phyloP scores from a whole-genome alignment of 2,113 vertebrate species.

The Seriola aureovittata region DNA sequence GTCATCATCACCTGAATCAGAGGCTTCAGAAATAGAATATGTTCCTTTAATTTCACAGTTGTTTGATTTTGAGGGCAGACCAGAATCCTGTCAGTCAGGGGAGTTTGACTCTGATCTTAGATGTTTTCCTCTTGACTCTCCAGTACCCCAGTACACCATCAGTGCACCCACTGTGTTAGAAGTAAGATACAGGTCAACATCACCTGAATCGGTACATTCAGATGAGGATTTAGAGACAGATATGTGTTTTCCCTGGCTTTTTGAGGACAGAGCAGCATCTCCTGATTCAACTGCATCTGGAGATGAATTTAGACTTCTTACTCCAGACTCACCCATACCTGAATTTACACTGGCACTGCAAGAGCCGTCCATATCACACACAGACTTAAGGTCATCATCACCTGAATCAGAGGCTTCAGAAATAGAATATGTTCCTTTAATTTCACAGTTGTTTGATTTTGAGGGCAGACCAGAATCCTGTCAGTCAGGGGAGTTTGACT shows the following conservation, averaged over 20 bases:
- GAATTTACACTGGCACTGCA: conserved; percentile 23
- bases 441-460: no score
- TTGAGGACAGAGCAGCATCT: conserved; percentile 46
- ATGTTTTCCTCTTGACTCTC: conserved; percentile 23
- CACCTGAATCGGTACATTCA: conserved; percentile 39
- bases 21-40: conserved; percentile 26
- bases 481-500: no score
- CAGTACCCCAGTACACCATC: conserved; percentile 30
- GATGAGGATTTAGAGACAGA: conserved; percentile 43
- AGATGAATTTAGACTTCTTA: conserved; percentile 46
- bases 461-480: no score
- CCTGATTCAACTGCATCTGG: conserved; percentile 48
- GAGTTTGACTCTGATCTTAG: neutral
- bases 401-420: no score
- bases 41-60: neutral
- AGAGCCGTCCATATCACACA: neutral
- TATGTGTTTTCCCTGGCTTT: conserved; percentile 25
- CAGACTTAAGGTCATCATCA: neutral
- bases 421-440: no score
- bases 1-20: conserved; percentile 40
- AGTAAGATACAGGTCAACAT: conserved; percentile 36
- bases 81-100: conserved; percentile 22
- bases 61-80: conserved; percentile 7
- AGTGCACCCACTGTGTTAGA: neutral
- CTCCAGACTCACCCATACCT: conserved; percentile 56